These are phyloP conservation scores for Myxocyprinus asiaticus DNA, from an alignment of 2,113 vertebrate genomes.

Conservation along the genomic window DNA sequence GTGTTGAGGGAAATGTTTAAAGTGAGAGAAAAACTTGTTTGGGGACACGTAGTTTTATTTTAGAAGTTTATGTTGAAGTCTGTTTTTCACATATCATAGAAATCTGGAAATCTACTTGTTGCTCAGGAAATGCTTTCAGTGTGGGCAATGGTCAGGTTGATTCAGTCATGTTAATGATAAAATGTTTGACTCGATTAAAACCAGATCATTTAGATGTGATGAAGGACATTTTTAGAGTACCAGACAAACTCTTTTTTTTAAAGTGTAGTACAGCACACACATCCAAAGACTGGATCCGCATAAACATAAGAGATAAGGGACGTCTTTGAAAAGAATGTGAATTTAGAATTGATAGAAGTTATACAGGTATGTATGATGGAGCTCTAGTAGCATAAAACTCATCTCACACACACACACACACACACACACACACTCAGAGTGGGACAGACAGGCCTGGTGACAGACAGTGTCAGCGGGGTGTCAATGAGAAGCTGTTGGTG, in stretches of 20 bases:
- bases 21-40: not conserved
- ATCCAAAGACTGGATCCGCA: not conserved
- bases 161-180: not conserved
- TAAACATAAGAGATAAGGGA: not conserved
- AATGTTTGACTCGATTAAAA: no score
- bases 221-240: no score
- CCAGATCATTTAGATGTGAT: no score
- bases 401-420: not conserved
- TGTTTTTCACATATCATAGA: not conserved
- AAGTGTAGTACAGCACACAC: not conserved
- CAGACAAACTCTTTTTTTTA: no score
- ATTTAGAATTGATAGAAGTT: not conserved
- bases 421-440: slow-evolving; percentile 5
- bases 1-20: not conserved
- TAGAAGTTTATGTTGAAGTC: no score
- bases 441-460: slow-evolving; percentile 62
- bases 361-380: slow-evolving; percentile 32
- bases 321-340: not conserved
- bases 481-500: slow-evolving; percentile 81
- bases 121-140: not conserved
- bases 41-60: not conserved
- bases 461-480: slow-evolving; percentile 79
- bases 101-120: slow-evolving; percentile 3
- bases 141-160: not conserved
- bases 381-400: slow-evolving; percentile 35